A percentile compares a stretch with the other conserved stretches of the same genome.
Evolutionary conservation across 1,140 invertebrate genomes (phyloP).

Genomic region (Drosophila sucinea): DNA sequence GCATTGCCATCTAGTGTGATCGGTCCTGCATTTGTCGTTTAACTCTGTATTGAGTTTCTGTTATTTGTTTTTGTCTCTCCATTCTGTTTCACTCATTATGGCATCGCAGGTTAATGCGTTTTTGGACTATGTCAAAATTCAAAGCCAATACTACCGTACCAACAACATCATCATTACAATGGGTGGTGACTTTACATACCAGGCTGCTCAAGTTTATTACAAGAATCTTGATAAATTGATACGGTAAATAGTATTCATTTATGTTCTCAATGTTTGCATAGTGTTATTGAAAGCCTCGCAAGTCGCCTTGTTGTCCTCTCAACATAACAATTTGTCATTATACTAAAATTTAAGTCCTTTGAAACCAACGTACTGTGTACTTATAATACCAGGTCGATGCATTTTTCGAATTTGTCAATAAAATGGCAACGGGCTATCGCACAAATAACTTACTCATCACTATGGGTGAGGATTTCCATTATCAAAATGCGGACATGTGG

Average conservation of each 20-base stretch:
- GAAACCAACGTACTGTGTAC: neutral
- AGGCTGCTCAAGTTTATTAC: constrained; percentile 93
- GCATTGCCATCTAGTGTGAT: neutral
- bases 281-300: constrained; percentile 65
- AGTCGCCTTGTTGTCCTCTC: constrained; percentile 27
- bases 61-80: constrained; percentile 46
- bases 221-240: constrained; percentile 96
- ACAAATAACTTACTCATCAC: constrained; percentile 91
- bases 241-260: constrained; percentile 84
- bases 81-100: constrained; percentile 18
- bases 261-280: constrained; percentile 17
- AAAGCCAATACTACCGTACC: constrained; percentile 86
- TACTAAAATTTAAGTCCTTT: neutral
- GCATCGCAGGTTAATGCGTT: constrained; percentile 85
- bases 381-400: constrained; percentile 83
- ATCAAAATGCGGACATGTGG: constrained; percentile 92
- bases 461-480: constrained; percentile 97
- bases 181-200: constrained; percentile 97
- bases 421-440: constrained; percentile 85
- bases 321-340: constrained; percentile 11
- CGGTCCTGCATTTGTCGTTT: neutral
- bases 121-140: constrained; percentile 84
- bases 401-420: constrained; percentile 85
- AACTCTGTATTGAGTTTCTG: neutral
- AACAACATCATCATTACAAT: constrained; percentile 95